Percentiles rank a stretch among this genome's conserved stretches.
Evolutionary conservation across 2,113 vertebrate species (phyloP).

Genomic region (Ictalurus furcatus): DNA sequence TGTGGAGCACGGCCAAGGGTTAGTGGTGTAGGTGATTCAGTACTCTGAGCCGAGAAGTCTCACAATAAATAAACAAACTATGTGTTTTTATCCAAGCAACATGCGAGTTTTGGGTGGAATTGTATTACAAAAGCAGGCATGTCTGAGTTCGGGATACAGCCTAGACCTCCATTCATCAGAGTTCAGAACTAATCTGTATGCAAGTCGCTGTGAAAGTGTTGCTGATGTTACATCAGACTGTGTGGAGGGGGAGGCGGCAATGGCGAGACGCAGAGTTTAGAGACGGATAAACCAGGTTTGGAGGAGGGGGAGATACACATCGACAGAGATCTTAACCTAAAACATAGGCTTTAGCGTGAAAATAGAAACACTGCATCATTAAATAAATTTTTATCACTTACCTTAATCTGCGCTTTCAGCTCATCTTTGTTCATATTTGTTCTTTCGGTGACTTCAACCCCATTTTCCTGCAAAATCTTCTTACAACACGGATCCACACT

Average conservation of each 20-base stretch:
- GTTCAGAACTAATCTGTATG: neutral
- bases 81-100: neutral
- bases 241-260: constrained; percentile 2
- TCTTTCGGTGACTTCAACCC: constrained; percentile 86
- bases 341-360: too few species aligned
- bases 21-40: neutral
- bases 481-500: constrained; percentile 88
- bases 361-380: neutral
- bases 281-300: neutral
- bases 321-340: neutral
- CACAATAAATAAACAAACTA: too few species aligned
- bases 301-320: neutral
- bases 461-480: constrained; percentile 83
- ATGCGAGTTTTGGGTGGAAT: neutral
- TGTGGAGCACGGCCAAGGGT: neutral
- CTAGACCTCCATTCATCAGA: neutral
- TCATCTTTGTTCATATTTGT: constrained; percentile 83
- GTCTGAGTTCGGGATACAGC: neutral
- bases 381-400: constrained; percentile 53
- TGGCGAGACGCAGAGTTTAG: neutral
- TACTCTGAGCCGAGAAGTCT: neutral
- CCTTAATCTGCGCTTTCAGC: constrained; percentile 85
- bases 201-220: constrained; percentile 53
- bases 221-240: constrained; percentile 85
- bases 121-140: neutral